Conservation (phyloP, 2,888 invertebrate genomes). For the Nymphalis polychloros region DNA sequence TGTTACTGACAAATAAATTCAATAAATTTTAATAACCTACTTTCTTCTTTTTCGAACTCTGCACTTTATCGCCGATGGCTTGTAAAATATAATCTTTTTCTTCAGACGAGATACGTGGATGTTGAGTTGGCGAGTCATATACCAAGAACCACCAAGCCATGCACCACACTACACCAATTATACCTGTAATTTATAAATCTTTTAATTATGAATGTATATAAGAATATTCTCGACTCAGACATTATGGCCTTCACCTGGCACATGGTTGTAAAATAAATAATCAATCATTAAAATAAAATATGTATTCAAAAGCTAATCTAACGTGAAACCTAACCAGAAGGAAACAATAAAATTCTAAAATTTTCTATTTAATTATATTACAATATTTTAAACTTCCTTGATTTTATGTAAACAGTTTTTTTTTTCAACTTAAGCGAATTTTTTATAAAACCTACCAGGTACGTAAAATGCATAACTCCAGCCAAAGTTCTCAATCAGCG, state of each 20-base stretch:
- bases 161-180: slow-evolving; percentile 80
- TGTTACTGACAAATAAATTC: too few species aligned
- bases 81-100: slow-evolving; percentile 84
- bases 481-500: slow-evolving; percentile 83
- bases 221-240: background rate
- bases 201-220: background rate
- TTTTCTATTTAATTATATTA: too few species aligned
- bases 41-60: slow-evolving; percentile 62
- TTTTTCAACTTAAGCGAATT: background rate
- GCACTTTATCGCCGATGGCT: slow-evolving; percentile 81
- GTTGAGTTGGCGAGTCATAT: slow-evolving; percentile 84
- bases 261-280: slow-evolving; percentile 29
- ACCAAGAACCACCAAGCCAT: slow-evolving; percentile 83
- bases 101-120: slow-evolving; percentile 82
- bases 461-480: slow-evolving; percentile 87
- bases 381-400: too few species aligned
- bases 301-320: background rate
- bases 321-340: slow-evolving; percentile 2
- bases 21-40: slow-evolving; percentile 42
- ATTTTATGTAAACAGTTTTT: background rate
- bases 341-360: too few species aligned
- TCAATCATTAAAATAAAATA: slow-evolving; percentile 32
- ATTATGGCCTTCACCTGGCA: background rate
- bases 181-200: slow-evolving; percentile 54
- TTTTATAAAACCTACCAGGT: slow-evolving; percentile 62